These are phyloP conservation scores for Nyctibius grandis DNA, from an alignment of 2,797 vertebrate genomes.

Conservation along the genomic window DNA sequence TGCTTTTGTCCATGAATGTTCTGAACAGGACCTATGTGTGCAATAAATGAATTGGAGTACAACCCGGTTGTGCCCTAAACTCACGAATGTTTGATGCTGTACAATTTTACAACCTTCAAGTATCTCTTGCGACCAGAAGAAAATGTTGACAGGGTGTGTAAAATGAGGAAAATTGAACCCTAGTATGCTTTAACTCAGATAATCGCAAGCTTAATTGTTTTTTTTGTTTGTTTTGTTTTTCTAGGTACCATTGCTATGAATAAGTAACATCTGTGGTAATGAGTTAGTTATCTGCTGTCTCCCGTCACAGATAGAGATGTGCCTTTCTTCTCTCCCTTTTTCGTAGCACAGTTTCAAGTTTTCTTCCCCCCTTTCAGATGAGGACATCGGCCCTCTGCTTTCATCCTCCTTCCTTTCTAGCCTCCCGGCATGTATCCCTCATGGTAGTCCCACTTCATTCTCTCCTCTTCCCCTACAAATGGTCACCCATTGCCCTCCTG, in stretches of 20 bases:
- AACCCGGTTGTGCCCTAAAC: neutral
- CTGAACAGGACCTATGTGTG: neutral
- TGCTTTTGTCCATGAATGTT: neutral
- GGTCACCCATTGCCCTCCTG: rapidly evolving
- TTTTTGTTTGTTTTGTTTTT: neutral
- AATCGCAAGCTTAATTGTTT: neutral
- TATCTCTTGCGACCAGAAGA: neutral
- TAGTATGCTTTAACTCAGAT: neutral
- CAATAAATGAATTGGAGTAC: neutral
- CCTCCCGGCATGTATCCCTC: rapidly evolving
- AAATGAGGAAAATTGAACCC: neutral
- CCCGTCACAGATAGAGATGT: rapidly evolving
- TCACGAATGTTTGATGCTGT: neutral
- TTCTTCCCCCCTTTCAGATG: neutral
- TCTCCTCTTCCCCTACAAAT: neutral
- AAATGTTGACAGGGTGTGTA: neutral
- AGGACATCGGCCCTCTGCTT: neutral
- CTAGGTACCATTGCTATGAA: neutral
- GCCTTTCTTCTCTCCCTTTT: neutral
- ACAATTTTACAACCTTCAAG: neutral
- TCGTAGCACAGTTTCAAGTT: neutral
- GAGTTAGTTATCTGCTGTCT: neutral
- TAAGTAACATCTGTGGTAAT: neutral
- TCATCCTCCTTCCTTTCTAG: neutral
- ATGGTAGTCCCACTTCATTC: neutral